phyloP scores from a whole-genome alignment of 1,140 invertebrate genomes.

The Drosophila kikkawai region DNA sequence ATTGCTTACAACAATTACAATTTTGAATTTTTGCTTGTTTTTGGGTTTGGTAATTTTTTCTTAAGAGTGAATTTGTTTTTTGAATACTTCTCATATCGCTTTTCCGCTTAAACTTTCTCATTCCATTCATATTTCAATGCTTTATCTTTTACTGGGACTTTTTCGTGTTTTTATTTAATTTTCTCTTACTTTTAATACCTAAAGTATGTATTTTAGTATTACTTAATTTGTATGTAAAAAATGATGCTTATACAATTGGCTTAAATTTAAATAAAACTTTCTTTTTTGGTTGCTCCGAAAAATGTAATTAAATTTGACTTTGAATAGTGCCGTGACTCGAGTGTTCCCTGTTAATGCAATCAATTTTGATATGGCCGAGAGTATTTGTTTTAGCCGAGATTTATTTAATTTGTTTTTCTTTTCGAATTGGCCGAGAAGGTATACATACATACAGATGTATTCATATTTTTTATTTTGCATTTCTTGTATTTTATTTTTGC shows the following conservation, averaged over 20 bases:
- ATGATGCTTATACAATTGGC: slow-evolving; percentile 81
- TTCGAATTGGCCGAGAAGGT: slow-evolving; percentile 61
- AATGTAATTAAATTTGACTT: slow-evolving; percentile 69
- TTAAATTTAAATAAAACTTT: slow-evolving; percentile 70
- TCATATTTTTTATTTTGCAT: slow-evolving; percentile 1
- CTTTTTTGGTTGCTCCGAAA: slow-evolving; percentile 69
- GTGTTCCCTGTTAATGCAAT: slow-evolving; percentile 42
- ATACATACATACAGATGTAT: not conserved
- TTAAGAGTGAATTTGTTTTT: slow-evolving; percentile 47
- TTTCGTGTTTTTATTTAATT: slow-evolving; percentile 46
- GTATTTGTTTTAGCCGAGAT: slow-evolving; percentile 38
- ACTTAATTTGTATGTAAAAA: slow-evolving; percentile 64
- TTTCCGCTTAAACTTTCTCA: slow-evolving; percentile 27
- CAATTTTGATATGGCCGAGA: slow-evolving; percentile 66
- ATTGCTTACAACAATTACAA: slow-evolving; percentile 81
- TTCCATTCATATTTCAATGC: slow-evolving; percentile 53
- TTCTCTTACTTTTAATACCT: slow-evolving; percentile 74
- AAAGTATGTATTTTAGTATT: slow-evolving; percentile 64
- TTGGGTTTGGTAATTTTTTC: slow-evolving; percentile 36
- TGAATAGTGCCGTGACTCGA: slow-evolving; percentile 62
- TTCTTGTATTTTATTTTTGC: slow-evolving; percentile 23
- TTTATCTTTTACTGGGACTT: slow-evolving; percentile 28
- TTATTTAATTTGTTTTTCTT: slow-evolving; percentile 12
- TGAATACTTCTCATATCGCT: slow-evolving; percentile 34
- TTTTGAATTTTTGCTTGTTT: slow-evolving; percentile 71